Evolutionary conservation across 2,888 invertebrate genomes (phyloP).

Genomic region (Colostygia pectinataria): DNA sequence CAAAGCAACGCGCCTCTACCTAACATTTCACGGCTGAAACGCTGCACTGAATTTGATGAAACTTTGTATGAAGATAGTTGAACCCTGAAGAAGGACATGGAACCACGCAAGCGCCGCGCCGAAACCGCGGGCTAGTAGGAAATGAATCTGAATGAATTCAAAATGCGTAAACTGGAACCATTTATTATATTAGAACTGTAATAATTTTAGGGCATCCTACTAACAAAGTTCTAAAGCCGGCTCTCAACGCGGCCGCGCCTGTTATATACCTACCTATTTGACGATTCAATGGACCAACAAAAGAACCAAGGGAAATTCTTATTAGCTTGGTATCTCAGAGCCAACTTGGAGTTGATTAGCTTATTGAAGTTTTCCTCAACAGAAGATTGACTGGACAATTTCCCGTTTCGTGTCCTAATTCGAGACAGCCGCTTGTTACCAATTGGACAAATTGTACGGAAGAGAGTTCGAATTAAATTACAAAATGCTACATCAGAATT

Average conservation of each 20-base stretch:
- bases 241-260: neutral
- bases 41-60: too few species aligned
- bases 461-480: constrained; percentile 42
- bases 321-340: neutral
- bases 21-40: too few species aligned
- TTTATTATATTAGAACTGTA: too few species aligned
- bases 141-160: too few species aligned
- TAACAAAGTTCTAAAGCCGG: too few species aligned
- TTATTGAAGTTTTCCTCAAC: constrained; percentile 33
- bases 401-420: constrained; percentile 51
- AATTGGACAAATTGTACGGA: constrained; percentile 58
- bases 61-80: too few species aligned
- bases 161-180: too few species aligned
- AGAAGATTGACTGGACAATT: constrained; percentile 39
- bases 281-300: constrained; percentile 6
- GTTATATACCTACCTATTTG: neutral
- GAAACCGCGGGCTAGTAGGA: too few species aligned
- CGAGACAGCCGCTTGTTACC: constrained; percentile 36
- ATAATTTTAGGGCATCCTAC: too few species aligned
- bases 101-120: too few species aligned
- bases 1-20: too few species aligned
- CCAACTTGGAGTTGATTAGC: neutral
- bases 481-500: constrained; percentile 35
- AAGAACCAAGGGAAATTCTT: constrained; percentile 3
- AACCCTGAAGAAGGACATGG: too few species aligned